These are phyloP conservation scores for Cepphus grylle DNA, from an alignment of 2,113 vertebrate genomes.

Conservation along the genomic window DNA sequence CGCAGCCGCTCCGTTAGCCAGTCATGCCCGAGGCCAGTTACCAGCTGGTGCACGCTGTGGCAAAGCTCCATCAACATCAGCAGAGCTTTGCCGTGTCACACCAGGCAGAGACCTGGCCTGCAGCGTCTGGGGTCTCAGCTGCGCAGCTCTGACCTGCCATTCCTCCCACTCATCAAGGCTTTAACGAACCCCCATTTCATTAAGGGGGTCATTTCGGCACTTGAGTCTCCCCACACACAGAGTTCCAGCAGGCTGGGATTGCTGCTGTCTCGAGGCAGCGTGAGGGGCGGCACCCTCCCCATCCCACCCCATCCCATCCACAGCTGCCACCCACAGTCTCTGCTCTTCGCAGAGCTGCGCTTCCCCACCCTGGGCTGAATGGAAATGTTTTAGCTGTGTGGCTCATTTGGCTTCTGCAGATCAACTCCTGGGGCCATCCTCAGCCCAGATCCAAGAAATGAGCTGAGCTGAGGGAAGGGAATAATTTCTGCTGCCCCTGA, in stretches of 20 bases:
- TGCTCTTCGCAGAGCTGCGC: fast-evolving
- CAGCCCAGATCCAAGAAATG: constrained; percentile 17
- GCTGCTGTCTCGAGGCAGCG: background rate
- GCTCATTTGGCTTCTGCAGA: constrained; percentile 25
- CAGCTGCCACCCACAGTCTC: constrained; percentile 15
- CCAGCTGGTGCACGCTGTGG: background rate
- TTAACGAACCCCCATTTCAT: fast-evolving
- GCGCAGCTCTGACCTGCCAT: background rate
- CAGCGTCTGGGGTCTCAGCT: background rate
- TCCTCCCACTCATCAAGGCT: background rate
- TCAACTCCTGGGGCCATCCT: constrained; percentile 13
- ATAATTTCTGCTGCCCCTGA: constrained; percentile 43
- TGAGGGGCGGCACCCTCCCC: background rate
- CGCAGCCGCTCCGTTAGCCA: fast-evolving
- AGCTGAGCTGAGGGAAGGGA: constrained; percentile 18
- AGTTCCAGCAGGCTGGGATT: background rate
- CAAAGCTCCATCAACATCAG: background rate
- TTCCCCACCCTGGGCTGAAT: constrained; percentile 5
- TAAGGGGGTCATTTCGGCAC: fast-evolving
- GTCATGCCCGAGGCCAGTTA: background rate
- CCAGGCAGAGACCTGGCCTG: background rate
- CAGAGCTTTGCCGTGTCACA: background rate
- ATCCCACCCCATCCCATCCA: background rate
- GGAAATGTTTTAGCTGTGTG: constrained; percentile 44
- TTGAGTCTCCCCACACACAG: background rate